Evolutionary conservation across 2,113 vertebrate species (phyloP), one percentile per base, ranked within the genome.

Genomic region (Hyla sarda): DNA sequence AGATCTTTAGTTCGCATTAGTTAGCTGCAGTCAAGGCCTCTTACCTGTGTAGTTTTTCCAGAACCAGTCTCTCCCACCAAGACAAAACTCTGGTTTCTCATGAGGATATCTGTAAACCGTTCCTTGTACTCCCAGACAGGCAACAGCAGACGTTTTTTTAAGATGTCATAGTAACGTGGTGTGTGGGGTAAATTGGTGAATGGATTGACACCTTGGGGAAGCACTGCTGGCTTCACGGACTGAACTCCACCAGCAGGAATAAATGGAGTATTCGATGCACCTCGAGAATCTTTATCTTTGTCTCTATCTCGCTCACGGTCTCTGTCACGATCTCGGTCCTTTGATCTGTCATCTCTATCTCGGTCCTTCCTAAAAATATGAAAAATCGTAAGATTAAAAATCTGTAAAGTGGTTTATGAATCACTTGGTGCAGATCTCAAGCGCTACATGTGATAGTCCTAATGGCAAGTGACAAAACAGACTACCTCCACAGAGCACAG

Each of bases 71-170:
- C 97, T 88, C 98, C 97, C 48, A 99, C 98, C 75, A 99, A 91
- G 75, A 99, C 97, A 90, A 99, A 99, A 34, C 94, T 96, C 92
- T 98, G 98, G 91, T 99, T 94, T 52, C 94, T 94, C 80, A 95
- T 92, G 88, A 98, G 93, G 91, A 98, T 99, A 88, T 97, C 95
- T 0, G 93, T 96, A 92, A 99, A 99, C 60, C 95, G 94, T 89
- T 99, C 97, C 86, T 95, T 98, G 91, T 99, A 98, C 89, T 99
- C 98, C 96, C 97, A 99, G 48, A 99, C 98, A 14, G 98, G 98
- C 88, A 99, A 95, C 5, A 95, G 96, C 80, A 97, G 95, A 14
- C 97, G 93, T 88, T 99, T 99, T 92, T 97, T 98, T 83, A 99
- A 92, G 92, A 99, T 99, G 77, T 99, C 97, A 30, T 98, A 95